These are phyloP conservation scores for Diarsia brunnea DNA, from an alignment of 2,888 invertebrate genomes.

Conservation along the genomic window DNA sequence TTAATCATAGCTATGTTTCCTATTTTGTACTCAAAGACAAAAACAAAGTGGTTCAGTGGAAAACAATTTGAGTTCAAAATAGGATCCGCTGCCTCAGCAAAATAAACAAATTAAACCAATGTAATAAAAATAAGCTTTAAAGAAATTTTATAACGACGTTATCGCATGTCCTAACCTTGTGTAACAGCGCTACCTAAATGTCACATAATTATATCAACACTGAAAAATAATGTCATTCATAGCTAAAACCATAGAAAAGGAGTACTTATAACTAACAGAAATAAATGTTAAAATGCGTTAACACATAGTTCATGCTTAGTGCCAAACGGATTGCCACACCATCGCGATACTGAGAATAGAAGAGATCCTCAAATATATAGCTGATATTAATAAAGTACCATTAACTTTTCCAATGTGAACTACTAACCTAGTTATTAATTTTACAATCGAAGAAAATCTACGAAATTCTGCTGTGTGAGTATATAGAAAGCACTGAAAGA, in stretches of 20 bases:
- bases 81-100: constrained; percentile 49
- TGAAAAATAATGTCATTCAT: constrained; percentile 37
- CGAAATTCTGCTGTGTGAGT: not conserved
- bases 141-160: constrained; percentile 72
- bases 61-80: constrained; percentile 45
- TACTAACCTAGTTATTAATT: constrained; percentile 44
- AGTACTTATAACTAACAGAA: constrained; percentile 55
- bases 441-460: constrained; percentile 1
- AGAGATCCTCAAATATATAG: constrained; percentile 30
- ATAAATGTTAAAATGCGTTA: constrained; percentile 65
- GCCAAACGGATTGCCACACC: constrained; percentile 58
- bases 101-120: constrained; percentile 58
- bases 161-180: constrained; percentile 70
- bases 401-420: constrained; percentile 32
- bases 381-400: constrained; percentile 34
- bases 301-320: constrained; percentile 54
- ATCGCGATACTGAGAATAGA: constrained; percentile 48
- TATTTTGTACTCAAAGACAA: constrained; percentile 41
- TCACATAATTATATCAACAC: constrained; percentile 35
- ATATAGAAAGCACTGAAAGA: constrained; percentile 17
- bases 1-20: constrained; percentile 39
- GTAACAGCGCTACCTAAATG: constrained; percentile 45
- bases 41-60: constrained; percentile 5
- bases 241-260: constrained; percentile 28
- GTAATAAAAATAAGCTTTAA: constrained; percentile 54